Evolutionary conservation across 2,113 vertebrate genomes (phyloP).

Genomic region (Damaliscus lunatus): DNA sequence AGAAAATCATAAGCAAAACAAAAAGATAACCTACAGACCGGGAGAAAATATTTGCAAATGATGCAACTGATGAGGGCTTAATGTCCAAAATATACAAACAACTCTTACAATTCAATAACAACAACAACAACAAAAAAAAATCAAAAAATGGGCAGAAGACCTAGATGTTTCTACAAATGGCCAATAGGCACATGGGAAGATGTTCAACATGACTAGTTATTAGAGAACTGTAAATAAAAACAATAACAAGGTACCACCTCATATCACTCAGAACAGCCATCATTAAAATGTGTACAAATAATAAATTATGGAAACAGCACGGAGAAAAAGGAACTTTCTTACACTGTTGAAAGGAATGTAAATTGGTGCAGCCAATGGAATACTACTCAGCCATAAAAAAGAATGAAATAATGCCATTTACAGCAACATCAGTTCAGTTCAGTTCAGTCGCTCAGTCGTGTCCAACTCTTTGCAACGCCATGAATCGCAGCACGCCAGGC

Average conservation of each 20-base stretch:
- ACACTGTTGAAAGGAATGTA: neutral
- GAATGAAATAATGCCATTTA: neutral
- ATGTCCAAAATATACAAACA: neutral
- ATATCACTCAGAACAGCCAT: neutral
- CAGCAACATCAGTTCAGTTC: neutral
- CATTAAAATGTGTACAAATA: neutral
- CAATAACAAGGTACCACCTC: neutral
- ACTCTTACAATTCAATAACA: neutral
- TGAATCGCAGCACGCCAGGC: too few relatives aligned
- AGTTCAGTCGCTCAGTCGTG: too few relatives aligned
- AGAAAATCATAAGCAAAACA: neutral
- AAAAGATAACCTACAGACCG: neutral
- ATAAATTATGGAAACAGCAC: neutral
- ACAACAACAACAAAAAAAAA: neutral
- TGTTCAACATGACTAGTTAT: neutral
- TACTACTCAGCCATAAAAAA: neutral
- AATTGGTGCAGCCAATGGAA: neutral
- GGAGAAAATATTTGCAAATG: neutral
- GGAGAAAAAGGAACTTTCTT: neutral
- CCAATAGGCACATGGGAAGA: neutral
- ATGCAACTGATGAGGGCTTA: neutral
- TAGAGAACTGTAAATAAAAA: neutral
- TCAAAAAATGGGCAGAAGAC: neutral
- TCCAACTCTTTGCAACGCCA: too few relatives aligned
- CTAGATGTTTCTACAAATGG: neutral